Evolutionary conservation across 2,888 invertebrate species (phyloP), one percentile per base, ranked within the genome.

Genomic region (Hypomecis atomaria): DNA sequence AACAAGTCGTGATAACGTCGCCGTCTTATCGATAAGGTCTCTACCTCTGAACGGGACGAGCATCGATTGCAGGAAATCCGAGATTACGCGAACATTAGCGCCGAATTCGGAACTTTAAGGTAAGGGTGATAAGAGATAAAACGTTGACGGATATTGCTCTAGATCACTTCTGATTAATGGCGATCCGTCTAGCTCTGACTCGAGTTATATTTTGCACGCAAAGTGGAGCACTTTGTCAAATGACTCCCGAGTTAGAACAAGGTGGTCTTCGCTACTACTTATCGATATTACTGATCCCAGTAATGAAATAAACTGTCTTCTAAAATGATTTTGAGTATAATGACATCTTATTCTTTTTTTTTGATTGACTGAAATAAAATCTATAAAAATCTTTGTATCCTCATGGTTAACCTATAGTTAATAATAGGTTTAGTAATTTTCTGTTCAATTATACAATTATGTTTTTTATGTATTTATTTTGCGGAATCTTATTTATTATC

Each of bases 1-100:
- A 85, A 84, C 81, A 78, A 83, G 81, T 70, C 36, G 58, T 70
- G 78, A 80, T 79, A 79, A 78, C 74, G 78, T 71, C 73, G 66
- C 74, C 74, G 70, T 68, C 57, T 59, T 64, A 64, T 58, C 60
- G 65, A 65, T 65, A 65, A 60, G 57, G 57, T 58, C 48, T 43
- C 57, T 37, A 44, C 33, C 40, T 47, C 47, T 40, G 56, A 38
- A 23, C 40, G 40, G 70, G 77, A 11, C 9, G 37, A 53, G 57
- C 50, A 61, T 70, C 71, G 74, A 69, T 69, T 72, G 65, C 71
- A 68, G 72, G 71, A 67, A 68, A 70, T 70, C 59, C 58, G 69
- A 71, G 69, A 70, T 71, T 70, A 71, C 62, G 69, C 62, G 68
- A 65, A 68, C 66, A 71, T 73, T 73, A 73, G 68, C 63, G 62